phyloP scores from a whole-genome alignment of 35 echinoderm and acorn worm genomes.

The Holothuria glaberrima region DNA sequence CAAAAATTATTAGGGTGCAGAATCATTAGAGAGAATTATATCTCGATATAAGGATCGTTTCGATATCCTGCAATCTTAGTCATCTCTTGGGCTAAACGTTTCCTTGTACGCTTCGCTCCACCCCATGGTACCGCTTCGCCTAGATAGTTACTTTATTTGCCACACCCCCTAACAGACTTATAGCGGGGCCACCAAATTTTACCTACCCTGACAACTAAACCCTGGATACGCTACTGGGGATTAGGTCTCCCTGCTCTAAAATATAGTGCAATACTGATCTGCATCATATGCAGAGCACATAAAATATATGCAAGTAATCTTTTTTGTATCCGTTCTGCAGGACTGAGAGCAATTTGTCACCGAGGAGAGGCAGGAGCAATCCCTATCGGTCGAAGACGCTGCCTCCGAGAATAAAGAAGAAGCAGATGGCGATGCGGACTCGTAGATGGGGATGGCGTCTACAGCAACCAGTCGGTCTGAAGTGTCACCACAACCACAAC shows the following conservation, averaged over 20 bases:
- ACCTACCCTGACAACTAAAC: not conserved
- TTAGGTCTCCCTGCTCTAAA: not conserved
- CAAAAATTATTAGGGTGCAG: not conserved
- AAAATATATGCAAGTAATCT: not conserved
- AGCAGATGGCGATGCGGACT: constrained; percentile 13
- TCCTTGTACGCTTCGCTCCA: not conserved
- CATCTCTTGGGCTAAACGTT: not conserved
- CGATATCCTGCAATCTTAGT: not conserved
- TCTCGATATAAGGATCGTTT: constrained; percentile 3
- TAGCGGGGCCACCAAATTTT: not conserved
- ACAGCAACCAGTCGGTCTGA: constrained; percentile 15
- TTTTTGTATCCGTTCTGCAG: constrained; percentile 41
- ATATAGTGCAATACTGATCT: constrained; percentile 38
- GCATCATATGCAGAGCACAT: not conserved
- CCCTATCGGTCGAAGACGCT: constrained; percentile 8
- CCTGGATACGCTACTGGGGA: not conserved
- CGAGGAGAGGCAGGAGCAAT: constrained; percentile 11
- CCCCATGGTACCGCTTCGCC: not conserved
- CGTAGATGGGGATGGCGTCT: constrained; percentile 14
- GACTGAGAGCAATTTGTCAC: constrained; percentile 32
- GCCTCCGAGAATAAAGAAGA: constrained; percentile 29
- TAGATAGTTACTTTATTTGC: not conserved
- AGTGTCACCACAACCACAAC: constrained; percentile 37
- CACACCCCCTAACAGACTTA: not conserved
- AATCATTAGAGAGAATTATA: not conserved